Evolutionary conservation across 2,113 vertebrate species (phyloP).

Genomic region (Microtus montanus): DNA sequence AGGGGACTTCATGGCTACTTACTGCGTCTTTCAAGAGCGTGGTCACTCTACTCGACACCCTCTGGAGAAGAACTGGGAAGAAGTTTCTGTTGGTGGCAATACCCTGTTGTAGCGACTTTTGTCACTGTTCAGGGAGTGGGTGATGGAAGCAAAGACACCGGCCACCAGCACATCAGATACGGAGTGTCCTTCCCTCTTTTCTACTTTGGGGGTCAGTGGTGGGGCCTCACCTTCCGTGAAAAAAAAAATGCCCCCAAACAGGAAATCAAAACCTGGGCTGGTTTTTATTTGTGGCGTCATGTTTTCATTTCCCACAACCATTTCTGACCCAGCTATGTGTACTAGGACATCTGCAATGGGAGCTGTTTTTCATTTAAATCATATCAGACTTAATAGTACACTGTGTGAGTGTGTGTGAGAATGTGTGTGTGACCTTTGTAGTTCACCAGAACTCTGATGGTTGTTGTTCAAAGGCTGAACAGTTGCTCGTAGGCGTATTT

Average conservation of each 20-base stretch:
- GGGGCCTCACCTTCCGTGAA: background rate
- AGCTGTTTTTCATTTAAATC: constrained; percentile 73
- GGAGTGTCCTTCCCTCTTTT: constrained; percentile 34
- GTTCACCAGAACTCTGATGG: constrained; percentile 38
- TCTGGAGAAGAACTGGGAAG: constrained; percentile 81
- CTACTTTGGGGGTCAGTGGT: constrained; percentile 24
- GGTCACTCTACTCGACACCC: constrained; percentile 77
- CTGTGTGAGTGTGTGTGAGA: constrained; percentile 58
- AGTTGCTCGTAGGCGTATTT: constrained; percentile 54
- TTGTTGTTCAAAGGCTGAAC: constrained; percentile 60
- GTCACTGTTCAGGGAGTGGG: constrained; percentile 76
- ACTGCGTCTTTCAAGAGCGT: constrained; percentile 83
- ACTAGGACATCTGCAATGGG: constrained; percentile 39
- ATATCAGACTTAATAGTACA: constrained; percentile 42
- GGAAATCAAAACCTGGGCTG: constrained; percentile 47
- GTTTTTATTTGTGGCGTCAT: constrained; percentile 58
- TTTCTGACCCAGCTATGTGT: constrained; percentile 59
- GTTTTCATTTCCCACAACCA: constrained; percentile 56
- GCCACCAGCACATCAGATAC: constrained; percentile 60
- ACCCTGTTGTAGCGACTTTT: constrained; percentile 79
- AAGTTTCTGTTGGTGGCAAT: constrained; percentile 80
- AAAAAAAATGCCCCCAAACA: constrained; percentile 49
- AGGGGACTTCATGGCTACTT: constrained; percentile 83
- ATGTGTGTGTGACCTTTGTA: constrained; percentile 15
- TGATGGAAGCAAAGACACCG: constrained; percentile 59